These are phyloP conservation scores for Eilema griseolum DNA, from an alignment of 2,888 invertebrate genomes.

Conservation along the genomic window DNA sequence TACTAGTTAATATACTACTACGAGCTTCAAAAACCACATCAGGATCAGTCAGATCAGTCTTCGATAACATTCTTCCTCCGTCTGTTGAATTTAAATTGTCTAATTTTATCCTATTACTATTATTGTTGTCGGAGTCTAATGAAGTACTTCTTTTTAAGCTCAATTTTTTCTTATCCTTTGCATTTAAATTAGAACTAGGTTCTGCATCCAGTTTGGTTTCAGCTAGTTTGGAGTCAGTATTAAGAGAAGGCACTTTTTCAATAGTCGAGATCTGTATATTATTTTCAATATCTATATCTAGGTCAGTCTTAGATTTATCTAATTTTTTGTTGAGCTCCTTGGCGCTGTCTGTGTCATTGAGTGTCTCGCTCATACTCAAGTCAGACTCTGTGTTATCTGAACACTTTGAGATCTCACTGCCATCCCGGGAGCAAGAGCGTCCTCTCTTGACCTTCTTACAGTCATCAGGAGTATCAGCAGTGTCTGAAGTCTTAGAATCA, in stretches of 20 bases:
- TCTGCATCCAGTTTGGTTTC: conserved; percentile 74
- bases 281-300: conserved; percentile 86
- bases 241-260: conserved; percentile 85
- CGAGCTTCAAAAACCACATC: conserved; percentile 84
- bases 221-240: conserved; percentile 77
- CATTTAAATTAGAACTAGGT: conserved; percentile 72
- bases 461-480: conserved; percentile 73
- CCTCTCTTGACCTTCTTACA: conserved; percentile 80
- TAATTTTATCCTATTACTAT: conserved; percentile 84
- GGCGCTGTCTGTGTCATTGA: conserved; percentile 73
- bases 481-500: conserved; percentile 82
- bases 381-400: conserved; percentile 89
- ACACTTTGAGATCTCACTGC: conserved; percentile 88
- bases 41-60: conserved; percentile 88
- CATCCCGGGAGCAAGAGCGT: conserved; percentile 84
- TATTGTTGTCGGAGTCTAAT: conserved; percentile 86
- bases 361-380: conserved; percentile 87
- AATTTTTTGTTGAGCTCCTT: conserved; percentile 85
- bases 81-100: conserved; percentile 82
- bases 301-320: conserved; percentile 86
- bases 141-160: conserved; percentile 86
- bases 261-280: conserved; percentile 85
- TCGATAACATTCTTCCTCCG: conserved; percentile 87
- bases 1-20: conserved; percentile 84
- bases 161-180: conserved; percentile 78